Evolutionary conservation across 2,797 vertebrate genomes (phyloP).

Genomic region (Picus viridis): DNA sequence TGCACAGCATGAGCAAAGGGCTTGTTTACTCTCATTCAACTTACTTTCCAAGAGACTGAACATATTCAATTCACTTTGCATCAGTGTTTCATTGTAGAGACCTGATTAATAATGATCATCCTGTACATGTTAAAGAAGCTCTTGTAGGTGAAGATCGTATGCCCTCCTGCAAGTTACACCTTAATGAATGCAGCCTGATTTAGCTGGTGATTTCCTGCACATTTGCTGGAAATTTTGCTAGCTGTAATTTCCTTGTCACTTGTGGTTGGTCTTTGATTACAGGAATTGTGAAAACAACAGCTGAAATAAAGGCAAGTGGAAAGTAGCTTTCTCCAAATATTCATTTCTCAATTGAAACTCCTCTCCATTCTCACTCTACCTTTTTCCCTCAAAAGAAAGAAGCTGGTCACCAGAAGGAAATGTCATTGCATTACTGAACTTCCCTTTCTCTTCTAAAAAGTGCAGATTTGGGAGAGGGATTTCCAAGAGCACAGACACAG

Average conservation of each 20-base stretch:
- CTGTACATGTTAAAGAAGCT: not conserved
- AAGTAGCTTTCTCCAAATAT: not conserved
- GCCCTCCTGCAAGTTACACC: not conserved
- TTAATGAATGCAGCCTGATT: not conserved
- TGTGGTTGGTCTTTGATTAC: not conserved
- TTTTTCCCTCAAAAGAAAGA: not conserved
- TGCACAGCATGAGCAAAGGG: not conserved
- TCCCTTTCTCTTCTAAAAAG: not conserved
- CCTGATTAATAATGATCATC: not conserved
- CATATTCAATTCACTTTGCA: not conserved
- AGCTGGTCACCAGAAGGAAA: not conserved
- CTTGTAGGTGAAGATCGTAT: not conserved
- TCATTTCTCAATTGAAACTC: not conserved
- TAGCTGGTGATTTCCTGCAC: not conserved
- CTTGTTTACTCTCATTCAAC: not conserved
- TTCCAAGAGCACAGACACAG: not conserved
- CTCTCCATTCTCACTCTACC: not conserved
- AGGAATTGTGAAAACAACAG: not conserved
- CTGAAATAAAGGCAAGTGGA: not conserved
- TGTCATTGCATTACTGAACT: not conserved
- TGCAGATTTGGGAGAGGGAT: not conserved
- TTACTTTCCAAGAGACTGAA: not conserved
- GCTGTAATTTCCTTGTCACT: not conserved
- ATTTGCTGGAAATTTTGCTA: not conserved
- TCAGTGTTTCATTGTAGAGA: not conserved